Base-by-base conservation (phyloP, 2,113 vertebrate species). In the Stercorarius parasiticus region DNA sequence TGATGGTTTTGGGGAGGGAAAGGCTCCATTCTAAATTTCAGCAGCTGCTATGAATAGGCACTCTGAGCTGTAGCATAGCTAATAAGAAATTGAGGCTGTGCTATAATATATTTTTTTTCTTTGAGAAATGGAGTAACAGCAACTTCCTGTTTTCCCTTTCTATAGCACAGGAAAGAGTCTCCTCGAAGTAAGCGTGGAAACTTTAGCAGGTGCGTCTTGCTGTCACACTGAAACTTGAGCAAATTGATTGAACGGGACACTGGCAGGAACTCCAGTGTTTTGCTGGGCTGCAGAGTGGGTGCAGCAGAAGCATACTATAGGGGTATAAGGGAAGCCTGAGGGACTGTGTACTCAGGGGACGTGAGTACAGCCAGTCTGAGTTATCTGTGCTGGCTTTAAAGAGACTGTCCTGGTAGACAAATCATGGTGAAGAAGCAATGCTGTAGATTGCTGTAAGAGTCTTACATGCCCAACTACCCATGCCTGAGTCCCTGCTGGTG, bases 151-250 rank as follows among this genome's bases (percentile, higher is more conserved):
- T 93, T 70, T 87, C 82, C 94, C n/a, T 90, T 22, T 92, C 92
- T 97, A 21, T 47, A 98, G 98, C 86, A 74, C 67, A 32, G 84
- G 95, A 81, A 85, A 55, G 10, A 64, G 47, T 47, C 52, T 86
- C 20, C 88, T 61, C 69, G 93, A 96, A 78, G 13, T 26, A 12
- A 98, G 76, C 65, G 4, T 91, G 95, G 93, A 55, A 86, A 67
- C 94, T 56, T 80, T 97, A 76, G 91, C 97, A 93, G 98, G 98
- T 98, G 88, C n/a, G 94, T 95, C 20, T 96, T 91, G 23, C 59
- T 61, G 32, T 71, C 43, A 64, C n/a, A 25, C 23, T 77, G 58
- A 82, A 93, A 76, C 49, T 49, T 5, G 6, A 56, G 56, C 14
- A 74, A 55, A 58, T 30, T 20, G 18, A 58, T 61, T 72, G 55